Percentiles rank a stretch among this genome's conserved stretches.
These are phyloP conservation scores for Eurois occulta DNA, from an alignment of 2,888 invertebrate species.

Conservation along the genomic window DNA sequence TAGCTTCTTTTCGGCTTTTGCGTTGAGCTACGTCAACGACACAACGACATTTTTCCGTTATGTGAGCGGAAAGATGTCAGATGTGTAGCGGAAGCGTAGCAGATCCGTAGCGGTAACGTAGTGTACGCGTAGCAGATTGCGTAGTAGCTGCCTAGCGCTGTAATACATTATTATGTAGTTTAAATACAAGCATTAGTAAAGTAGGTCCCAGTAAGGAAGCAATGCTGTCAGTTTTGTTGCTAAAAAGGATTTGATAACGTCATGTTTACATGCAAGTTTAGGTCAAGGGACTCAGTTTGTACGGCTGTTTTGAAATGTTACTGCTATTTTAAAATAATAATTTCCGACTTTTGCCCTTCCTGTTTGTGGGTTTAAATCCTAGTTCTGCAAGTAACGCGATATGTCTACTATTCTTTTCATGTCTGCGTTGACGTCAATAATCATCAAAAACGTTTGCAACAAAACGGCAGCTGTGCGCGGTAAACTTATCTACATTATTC, in stretches of 20 bases:
- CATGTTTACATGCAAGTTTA: background rate
- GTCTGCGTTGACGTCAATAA: constrained; percentile 71
- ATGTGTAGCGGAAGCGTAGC: background rate
- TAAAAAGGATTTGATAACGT: background rate
- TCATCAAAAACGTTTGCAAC: constrained; percentile 69
- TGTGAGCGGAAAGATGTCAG: background rate
- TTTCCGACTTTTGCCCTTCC: background rate
- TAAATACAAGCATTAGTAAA: background rate
- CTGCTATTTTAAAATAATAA: background rate
- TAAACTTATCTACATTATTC: constrained; percentile 84
- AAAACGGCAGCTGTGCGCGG: constrained; percentile 81
- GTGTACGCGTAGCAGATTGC: background rate
- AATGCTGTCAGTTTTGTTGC: background rate
- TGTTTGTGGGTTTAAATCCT: constrained; percentile 16
- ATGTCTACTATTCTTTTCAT: constrained; percentile 47
- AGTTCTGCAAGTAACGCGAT: constrained; percentile 41
- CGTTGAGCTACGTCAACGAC: background rate
- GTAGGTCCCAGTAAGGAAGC: background rate
- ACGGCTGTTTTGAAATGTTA: background rate
- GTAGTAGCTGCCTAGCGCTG: background rate
- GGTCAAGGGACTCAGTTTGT: background rate
- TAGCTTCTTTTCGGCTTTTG: background rate
- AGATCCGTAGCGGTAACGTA: background rate
- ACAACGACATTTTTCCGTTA: no score
- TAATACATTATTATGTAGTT: background rate